These are phyloP conservation scores for Cheumatopsyche charites DNA, from an alignment of 1,140 invertebrate genomes.

Conservation along the genomic window DNA sequence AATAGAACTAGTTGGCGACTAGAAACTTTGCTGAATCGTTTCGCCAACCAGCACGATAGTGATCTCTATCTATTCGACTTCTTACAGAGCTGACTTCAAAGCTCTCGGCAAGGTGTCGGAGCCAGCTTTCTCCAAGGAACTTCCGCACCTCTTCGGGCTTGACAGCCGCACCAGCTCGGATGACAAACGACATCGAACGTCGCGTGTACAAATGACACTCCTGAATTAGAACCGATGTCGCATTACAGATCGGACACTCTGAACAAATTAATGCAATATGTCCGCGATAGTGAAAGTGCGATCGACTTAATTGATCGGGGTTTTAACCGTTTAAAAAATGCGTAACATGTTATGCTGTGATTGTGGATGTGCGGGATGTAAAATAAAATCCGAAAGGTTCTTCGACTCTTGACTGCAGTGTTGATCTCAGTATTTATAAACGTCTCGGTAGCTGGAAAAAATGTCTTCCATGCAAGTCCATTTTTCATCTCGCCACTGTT, in stretches of 20 bases:
- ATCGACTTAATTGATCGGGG: too few relatives aligned
- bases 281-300: too few relatives aligned
- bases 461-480: conserved; percentile 33
- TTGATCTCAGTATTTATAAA: conserved; percentile 35
- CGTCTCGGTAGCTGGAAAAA: conserved; percentile 37
- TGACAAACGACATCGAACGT: conserved; percentile 13
- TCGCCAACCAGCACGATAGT: background rate
- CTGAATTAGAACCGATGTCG: background rate
- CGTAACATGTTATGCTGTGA: too few relatives aligned
- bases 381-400: background rate
- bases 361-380: background rate
- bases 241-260: too few relatives aligned
- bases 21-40: conserved; percentile 20
- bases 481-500: conserved; percentile 40
- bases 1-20: conserved; percentile 5
- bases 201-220: background rate
- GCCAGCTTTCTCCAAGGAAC: conserved; percentile 44
- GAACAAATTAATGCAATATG: too few relatives aligned
- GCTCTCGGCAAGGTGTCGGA: conserved; percentile 38
- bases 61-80: conserved; percentile 28
- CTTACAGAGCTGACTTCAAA: background rate
- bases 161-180: conserved; percentile 10
- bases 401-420: conserved; percentile 9
- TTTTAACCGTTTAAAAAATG: background rate
- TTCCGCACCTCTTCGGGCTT: conserved; percentile 36